Evolutionary conservation across 2,113 vertebrate genomes (phyloP).

Genomic region (Chauna torquata): DNA sequence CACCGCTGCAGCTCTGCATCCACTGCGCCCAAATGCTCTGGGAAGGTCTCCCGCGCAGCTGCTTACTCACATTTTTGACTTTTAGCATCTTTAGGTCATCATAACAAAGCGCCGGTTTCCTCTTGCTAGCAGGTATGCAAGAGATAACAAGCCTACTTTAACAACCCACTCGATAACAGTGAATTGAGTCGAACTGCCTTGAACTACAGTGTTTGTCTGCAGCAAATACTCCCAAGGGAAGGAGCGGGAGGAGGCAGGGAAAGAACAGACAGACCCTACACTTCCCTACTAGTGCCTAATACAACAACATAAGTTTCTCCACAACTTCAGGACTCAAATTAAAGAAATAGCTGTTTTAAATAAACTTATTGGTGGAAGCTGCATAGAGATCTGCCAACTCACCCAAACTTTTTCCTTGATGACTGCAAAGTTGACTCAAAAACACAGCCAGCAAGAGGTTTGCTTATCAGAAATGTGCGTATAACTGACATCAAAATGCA

Average conservation of each 20-base stretch:
- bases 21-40: background rate
- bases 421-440: slow-evolving; percentile 18
- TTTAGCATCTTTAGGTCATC: background rate
- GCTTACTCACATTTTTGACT: background rate
- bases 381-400: slow-evolving; percentile 28
- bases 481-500: background rate
- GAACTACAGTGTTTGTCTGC: background rate
- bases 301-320: background rate
- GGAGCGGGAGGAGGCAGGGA: background rate
- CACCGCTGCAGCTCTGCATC: accelerated
- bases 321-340: background rate
- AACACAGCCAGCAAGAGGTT: background rate
- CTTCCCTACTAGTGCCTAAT: background rate
- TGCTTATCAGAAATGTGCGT: background rate
- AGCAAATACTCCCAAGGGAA: background rate
- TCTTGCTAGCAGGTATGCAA: background rate
- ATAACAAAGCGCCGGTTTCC: background rate
- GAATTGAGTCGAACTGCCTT: background rate
- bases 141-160: background rate
- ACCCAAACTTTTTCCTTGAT: background rate
- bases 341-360: slow-evolving; percentile 11
- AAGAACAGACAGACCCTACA: background rate
- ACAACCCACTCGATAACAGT: background rate
- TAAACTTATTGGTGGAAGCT: slow-evolving; percentile 30
- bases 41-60: background rate